Base-by-base conservation (phyloP, 2,888 invertebrate species). In the Pterostichus niger region DNA sequence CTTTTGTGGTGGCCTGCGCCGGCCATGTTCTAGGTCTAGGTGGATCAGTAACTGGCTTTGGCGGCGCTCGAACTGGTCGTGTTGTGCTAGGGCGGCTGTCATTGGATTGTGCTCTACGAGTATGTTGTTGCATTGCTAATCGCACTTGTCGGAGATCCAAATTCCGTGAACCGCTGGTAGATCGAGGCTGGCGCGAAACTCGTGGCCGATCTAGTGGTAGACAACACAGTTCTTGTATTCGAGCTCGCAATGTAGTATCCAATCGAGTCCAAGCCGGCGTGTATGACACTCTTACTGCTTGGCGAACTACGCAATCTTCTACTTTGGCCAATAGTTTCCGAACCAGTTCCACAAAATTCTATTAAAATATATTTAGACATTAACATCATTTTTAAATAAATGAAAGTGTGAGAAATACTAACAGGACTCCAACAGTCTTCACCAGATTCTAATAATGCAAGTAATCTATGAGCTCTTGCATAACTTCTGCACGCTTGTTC, bases 401-500 rank as follows among this genome's bases (percentile, higher is more conserved):
- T 24, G 24, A 24, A 24, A 24, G 24, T 40, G 35, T 13, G 54
- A 40, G 13, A 46, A 71, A 71, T 71, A 87, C 46, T 83, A 87
- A 86, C 33, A 86, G 86, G 85, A 89, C 84, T 89, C 89, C 73
- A 89, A 68, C 87, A 88, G 87, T 85, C 88, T 88, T 85, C 88
- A 87, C 82, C 88, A 88, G 46, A 59, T 79, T 78, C 59, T 49
- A 79, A 79, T n/a, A 79, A n/a, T 17, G 83, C 68, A 13, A 76
- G 56, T 33, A 79, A n/a, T 49, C 77, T 49, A 35, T 83, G 83
- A 5, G 56, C 77, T 52, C 91, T 91, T 0, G 93, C 91, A 87
- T 97, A 97, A 84, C 96, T 94, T 82, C 94, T 93, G 88, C 97
- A 97, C 0, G 96, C 94, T 88, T 96, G 95, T 84, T 97, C 96